Conservation (phyloP, 2,888 invertebrate genomes). For the Cancer borealis region DNA sequence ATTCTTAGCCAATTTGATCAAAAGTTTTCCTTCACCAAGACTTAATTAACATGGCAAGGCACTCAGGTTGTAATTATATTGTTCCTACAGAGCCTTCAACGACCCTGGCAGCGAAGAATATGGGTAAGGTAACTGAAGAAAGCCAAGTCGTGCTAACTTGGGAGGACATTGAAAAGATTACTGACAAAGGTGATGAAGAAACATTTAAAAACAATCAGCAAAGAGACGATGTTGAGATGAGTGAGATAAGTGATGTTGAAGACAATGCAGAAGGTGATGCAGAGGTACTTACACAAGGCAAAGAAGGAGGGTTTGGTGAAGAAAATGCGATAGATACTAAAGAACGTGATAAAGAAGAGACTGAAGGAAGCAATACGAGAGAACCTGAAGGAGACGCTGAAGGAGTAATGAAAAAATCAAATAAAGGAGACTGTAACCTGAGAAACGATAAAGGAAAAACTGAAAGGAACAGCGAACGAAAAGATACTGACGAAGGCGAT, state of each 20-base stretch:
- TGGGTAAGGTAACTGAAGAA: background rate
- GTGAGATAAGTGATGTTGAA: background rate
- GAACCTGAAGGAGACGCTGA: background rate
- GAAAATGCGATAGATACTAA: background rate
- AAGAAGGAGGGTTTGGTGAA: background rate
- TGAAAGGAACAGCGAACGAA: background rate
- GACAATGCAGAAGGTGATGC: background rate
- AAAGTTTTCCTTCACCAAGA: too few relatives aligned
- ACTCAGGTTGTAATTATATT: background rate
- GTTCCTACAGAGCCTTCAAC: conserved; percentile 7
- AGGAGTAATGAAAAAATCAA: background rate
- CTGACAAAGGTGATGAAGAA: background rate
- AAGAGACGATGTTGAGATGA: background rate
- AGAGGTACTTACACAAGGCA: background rate
- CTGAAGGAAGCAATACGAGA: too few relatives aligned
- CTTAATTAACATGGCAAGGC: background rate
- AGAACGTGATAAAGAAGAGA: background rate
- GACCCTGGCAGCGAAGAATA: background rate
- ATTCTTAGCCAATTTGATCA: too few relatives aligned
- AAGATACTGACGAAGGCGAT: background rate
- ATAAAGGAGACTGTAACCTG: background rate
- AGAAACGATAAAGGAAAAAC: background rate
- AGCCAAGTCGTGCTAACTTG: background rate
- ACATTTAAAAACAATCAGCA: background rate
- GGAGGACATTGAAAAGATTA: background rate